phyloP scores from a whole-genome alignment of 2,113 vertebrate species.

The Larimichthys crocea region DNA sequence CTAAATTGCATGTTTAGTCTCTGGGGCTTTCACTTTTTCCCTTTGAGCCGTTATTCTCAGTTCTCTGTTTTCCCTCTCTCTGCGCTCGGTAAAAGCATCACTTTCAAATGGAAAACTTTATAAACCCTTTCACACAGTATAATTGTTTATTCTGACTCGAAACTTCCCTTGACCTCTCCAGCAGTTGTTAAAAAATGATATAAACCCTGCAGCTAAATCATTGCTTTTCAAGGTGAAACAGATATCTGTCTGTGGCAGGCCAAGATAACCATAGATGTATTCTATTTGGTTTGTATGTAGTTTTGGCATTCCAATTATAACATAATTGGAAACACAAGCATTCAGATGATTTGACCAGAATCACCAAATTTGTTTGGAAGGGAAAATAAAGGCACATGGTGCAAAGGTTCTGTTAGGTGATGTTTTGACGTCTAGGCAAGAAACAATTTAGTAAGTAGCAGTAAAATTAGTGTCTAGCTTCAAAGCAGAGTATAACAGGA shows the following conservation, averaged over 20 bases:
- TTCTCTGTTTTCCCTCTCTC: conserved; percentile 3
- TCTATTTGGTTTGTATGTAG: not conserved
- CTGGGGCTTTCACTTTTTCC: conserved; percentile 22
- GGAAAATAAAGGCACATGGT: no score
- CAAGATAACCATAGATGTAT: not conserved
- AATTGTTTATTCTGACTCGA: conserved; percentile 38
- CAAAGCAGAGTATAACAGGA: no score
- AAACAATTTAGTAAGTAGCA: no score
- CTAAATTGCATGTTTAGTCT: conserved; percentile 45
- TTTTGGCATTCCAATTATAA: not conserved
- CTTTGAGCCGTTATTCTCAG: conserved; percentile 24
- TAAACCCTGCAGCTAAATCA: conserved; percentile 19
- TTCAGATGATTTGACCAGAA: not conserved
- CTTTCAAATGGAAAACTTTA: conserved; percentile 29
- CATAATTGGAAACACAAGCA: not conserved
- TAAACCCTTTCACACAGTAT: not conserved
- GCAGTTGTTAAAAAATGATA: conserved; percentile 28
- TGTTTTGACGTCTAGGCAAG: no score
- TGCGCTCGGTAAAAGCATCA: conserved; percentile 23
- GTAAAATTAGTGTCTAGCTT: no score
- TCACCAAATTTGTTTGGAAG: no score
- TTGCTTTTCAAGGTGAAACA: conserved; percentile 11
- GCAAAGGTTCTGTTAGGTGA: no score
- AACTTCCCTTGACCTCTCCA: conserved; percentile 31
- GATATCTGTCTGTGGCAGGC: not conserved